Conservation (phyloP, 2,113 vertebrate genomes). For the Gymnorhina tibicen region DNA sequence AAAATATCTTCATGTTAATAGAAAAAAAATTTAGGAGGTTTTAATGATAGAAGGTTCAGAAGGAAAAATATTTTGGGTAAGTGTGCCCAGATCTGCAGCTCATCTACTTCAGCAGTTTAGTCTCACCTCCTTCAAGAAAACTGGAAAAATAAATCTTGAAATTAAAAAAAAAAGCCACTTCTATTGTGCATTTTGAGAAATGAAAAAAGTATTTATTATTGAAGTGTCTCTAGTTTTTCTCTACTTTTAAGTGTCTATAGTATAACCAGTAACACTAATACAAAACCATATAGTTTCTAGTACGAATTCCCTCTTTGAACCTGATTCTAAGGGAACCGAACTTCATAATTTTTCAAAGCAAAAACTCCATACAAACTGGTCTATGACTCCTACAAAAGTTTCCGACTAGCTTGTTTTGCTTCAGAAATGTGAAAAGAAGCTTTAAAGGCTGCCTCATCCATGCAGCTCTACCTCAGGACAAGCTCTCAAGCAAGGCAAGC, state of each 20-base stretch:
- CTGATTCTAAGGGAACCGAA: not conserved
- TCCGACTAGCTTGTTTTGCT: not conserved
- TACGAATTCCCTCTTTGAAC: not conserved
- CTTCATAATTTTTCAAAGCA: not conserved
- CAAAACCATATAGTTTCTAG: not conserved
- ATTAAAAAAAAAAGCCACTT: not conserved
- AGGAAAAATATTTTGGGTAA: not conserved
- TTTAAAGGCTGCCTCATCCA: not conserved
- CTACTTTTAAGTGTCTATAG: not conserved
- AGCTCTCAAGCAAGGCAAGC: not conserved
- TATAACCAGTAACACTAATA: not conserved
- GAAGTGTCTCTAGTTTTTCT: not conserved
- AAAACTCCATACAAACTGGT: not conserved
- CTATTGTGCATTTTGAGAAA: not conserved
- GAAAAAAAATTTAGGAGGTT: not conserved
- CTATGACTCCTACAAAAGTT: not conserved
- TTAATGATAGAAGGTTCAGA: not conserved
- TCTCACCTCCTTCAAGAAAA: not conserved
- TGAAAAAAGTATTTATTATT: not conserved
- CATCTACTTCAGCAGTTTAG: not conserved
- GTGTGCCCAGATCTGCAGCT: not conserved
- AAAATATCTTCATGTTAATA: not conserved
- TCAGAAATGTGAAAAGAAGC: not conserved
- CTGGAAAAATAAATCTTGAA: not conserved
- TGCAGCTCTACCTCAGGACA: not conserved